These are phyloP conservation scores for Catharus fuscescens DNA, from an alignment of 2,113 vertebrate genomes.

Conservation along the genomic window DNA sequence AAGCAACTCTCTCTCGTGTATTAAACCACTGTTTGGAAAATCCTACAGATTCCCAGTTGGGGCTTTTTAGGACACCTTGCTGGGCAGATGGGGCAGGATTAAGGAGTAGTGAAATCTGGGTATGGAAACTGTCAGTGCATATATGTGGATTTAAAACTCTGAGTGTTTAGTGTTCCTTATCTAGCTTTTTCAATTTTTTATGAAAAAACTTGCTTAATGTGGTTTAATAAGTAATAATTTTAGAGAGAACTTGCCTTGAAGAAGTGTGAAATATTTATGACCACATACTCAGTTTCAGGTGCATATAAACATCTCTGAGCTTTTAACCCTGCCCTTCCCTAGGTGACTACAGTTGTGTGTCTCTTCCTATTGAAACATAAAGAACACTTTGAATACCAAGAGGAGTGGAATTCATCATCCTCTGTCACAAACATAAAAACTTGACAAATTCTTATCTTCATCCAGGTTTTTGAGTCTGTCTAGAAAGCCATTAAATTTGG, in stretches of 20 bases:
- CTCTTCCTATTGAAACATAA: not conserved
- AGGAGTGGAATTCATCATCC: not conserved
- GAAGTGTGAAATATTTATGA: not conserved
- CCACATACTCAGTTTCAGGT: rapidly evolving
- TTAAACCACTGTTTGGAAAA: not conserved
- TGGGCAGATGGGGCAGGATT: not conserved
- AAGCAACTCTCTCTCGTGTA: rapidly evolving
- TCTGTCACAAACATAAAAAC: not conserved
- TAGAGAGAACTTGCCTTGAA: not conserved
- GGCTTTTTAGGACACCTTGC: not conserved
- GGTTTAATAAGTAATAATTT: not conserved
- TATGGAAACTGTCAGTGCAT: not conserved
- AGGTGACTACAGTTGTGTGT: not conserved
- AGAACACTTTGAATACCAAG: not conserved
- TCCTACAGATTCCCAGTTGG: not conserved
- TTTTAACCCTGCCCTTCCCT: not conserved
- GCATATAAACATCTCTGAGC: not conserved
- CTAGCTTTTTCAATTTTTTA: not conserved
- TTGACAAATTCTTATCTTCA: not conserved
- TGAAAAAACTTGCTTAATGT: not conserved
- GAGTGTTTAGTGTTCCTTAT: not conserved
- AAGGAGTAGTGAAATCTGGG: not conserved
- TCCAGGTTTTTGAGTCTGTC: not conserved
- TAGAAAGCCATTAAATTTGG: not conserved
- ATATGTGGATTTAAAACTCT: not conserved